A percentile compares a stretch with the other conserved stretches of the same genome.
Conservation (phyloP, 1,140 invertebrate species). For the Carposina sasakii region DNA sequence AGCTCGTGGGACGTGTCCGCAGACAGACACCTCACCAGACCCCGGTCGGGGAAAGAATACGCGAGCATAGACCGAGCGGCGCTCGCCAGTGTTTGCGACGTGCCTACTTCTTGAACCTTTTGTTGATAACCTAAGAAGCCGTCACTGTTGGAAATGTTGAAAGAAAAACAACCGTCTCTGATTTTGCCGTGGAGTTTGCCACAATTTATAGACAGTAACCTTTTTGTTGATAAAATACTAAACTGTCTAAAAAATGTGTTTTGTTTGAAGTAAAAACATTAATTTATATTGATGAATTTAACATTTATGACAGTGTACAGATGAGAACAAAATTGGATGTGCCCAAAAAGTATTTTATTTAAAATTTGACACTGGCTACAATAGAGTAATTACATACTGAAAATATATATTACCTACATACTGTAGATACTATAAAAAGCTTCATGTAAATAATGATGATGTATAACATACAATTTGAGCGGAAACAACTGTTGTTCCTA, state of each 20-base stretch:
- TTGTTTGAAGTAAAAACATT: neutral
- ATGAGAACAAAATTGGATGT: neutral
- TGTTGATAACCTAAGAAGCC: neutral
- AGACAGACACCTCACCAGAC: conserved; percentile 81
- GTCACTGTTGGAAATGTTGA: too few relatives aligned
- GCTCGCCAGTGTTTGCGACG: conserved; percentile 44
- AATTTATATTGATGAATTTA: neutral
- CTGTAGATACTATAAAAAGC: conserved; percentile 19
- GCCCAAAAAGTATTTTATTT: neutral
- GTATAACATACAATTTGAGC: too few relatives aligned
- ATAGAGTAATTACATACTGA: too few relatives aligned
- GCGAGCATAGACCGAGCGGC: conserved; percentile 83
- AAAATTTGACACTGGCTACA: too few relatives aligned
- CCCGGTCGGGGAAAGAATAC: conserved; percentile 90
- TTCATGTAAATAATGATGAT: conserved; percentile 1
- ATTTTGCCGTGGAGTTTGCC: too few relatives aligned
- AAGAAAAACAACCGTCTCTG: too few relatives aligned
- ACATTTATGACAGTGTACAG: neutral
- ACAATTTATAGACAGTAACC: too few relatives aligned
- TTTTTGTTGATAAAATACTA: too few relatives aligned
- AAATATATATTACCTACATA: conserved; percentile 25
- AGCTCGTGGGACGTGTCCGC: conserved; percentile 79
- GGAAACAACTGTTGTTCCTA: conserved; percentile 52
- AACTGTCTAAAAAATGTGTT: too few relatives aligned
- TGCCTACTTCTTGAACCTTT: neutral